Evolutionary conservation across 92 coral and sea anemone species (phyloP).

Genomic region (Umimayanthus chanpuru): DNA sequence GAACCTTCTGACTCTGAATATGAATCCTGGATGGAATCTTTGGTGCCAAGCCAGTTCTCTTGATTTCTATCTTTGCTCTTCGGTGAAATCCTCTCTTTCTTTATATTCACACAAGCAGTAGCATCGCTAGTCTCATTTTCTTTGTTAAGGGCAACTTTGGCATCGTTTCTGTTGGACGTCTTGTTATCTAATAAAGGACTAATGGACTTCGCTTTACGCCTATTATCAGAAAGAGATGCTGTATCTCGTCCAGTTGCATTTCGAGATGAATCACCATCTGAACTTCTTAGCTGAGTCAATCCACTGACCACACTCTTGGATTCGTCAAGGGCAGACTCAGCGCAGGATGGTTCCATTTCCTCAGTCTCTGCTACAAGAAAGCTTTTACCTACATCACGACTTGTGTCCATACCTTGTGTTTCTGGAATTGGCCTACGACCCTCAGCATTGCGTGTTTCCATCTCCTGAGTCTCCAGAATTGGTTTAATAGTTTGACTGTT

Average conservation of each 20-base stretch:
- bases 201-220: not conserved
- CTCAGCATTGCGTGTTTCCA: not conserved
- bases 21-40: not conserved
- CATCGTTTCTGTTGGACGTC: not conserved
- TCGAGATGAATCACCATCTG: not conserved
- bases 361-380: slow-evolving; percentile 20
- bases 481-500: not conserved
- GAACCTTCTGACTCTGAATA: not conserved
- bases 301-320: slow-evolving; percentile 17
- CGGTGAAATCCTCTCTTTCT: slow-evolving; percentile 30
- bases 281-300: not conserved
- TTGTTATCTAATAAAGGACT: not conserved
- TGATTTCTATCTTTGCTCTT: not conserved
- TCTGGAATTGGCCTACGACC: slow-evolving; percentile 1
- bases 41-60: slow-evolving; percentile 10
- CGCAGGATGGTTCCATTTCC: not conserved
- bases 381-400: not conserved
- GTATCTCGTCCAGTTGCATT: not conserved
- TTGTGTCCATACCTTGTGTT: slow-evolving; percentile 2
- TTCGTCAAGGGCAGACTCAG: not conserved
- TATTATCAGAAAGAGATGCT: not conserved
- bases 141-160: not conserved
- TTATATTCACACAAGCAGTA: not conserved
- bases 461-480: not conserved
- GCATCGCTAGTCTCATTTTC: not conserved